phyloP scores from a whole-genome alignment of 2,113 vertebrate species.

The Tringa solitaria region DNA sequence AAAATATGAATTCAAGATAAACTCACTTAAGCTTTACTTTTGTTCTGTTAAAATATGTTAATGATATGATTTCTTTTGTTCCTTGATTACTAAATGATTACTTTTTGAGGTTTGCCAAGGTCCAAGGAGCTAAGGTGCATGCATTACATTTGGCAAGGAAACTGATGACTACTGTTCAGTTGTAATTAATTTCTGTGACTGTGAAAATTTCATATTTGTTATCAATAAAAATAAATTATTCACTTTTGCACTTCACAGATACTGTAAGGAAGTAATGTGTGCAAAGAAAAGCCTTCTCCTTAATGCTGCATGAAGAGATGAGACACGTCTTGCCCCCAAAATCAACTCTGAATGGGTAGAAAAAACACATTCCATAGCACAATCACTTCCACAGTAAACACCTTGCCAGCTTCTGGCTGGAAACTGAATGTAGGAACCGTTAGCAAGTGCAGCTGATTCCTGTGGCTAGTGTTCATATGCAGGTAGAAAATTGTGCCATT shows the following conservation, averaged over 20 bases:
- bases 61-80: not conserved
- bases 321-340: not conserved
- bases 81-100: not conserved
- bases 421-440: not conserved
- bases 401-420: not conserved
- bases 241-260: not conserved
- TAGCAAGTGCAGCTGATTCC: not conserved
- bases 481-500: not conserved
- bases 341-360: not conserved
- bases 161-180: not conserved
- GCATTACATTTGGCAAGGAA: not conserved
- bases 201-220: not conserved
- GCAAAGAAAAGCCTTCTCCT: not conserved
- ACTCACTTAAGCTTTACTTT: not conserved
- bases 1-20: not conserved
- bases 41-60: not conserved
- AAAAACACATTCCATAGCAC: not conserved
- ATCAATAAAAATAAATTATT: slow-evolving; percentile 32
- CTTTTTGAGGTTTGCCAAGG: not conserved
- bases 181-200: not conserved
- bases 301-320: not conserved
- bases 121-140: not conserved
- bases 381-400: not conserved
- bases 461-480: not conserved
- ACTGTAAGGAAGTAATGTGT: not conserved